A percentile compares a stretch with the other conserved stretches of the same genome.
These are phyloP conservation scores for Pseudomugil tenellus DNA, from an alignment of 2,797 vertebrate species.

Conservation along the genomic window DNA sequence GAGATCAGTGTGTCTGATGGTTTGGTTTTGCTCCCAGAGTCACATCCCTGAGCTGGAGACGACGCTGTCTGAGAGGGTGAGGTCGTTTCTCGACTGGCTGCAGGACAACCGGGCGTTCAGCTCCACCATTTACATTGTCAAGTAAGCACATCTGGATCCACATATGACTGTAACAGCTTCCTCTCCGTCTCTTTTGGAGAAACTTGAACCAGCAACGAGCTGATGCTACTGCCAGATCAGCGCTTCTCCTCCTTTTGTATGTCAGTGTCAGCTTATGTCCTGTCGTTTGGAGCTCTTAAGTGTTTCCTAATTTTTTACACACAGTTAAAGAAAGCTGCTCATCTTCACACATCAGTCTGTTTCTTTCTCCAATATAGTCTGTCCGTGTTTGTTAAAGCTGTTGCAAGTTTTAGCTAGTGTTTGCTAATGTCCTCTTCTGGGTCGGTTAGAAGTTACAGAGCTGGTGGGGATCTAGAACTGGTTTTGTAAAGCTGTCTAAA, in stretches of 20 bases:
- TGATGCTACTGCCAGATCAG: not conserved
- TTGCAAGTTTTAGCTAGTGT: too few species aligned
- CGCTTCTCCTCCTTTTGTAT: not conserved
- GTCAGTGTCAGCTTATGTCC: too few species aligned
- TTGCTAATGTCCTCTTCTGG: too few species aligned
- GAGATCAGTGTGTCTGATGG: slow-evolving; percentile 42
- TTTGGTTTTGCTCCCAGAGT: slow-evolving; percentile 75
- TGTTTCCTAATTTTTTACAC: not conserved
- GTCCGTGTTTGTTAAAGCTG: too few species aligned
- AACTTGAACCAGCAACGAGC: too few species aligned
- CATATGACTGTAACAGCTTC: slow-evolving; percentile 6
- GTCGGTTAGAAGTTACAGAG: too few species aligned
- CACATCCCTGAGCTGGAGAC: slow-evolving; percentile 92
- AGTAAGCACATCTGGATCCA: slow-evolving; percentile 83
- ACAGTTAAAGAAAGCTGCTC: not conserved
- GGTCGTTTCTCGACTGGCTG: slow-evolving; percentile 93
- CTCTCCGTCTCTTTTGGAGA: not conserved
- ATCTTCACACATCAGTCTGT: too few species aligned
- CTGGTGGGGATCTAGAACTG: too few species aligned
- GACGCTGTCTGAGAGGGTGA: slow-evolving; percentile 86
- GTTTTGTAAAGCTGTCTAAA: too few species aligned
- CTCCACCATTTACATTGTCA: slow-evolving; percentile 88
- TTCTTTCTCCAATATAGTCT: too few species aligned
- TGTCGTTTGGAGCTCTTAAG: too few species aligned
- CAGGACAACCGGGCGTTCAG: slow-evolving; percentile 89